Base-by-base conservation (phyloP, 2,888 invertebrate genomes). In the Platypus cylindrus region DNA sequence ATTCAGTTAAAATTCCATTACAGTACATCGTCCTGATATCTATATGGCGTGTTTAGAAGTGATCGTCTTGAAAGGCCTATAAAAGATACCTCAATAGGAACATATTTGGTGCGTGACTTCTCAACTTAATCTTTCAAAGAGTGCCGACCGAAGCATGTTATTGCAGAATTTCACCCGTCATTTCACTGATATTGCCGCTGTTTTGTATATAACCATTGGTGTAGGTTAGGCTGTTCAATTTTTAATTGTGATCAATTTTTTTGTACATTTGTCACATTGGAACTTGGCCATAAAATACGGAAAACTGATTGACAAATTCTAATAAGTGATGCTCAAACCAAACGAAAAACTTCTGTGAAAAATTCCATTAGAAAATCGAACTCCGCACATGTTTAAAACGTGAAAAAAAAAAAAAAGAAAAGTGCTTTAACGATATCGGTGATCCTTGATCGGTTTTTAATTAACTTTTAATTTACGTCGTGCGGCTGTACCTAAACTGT, bases 41-140 rank as follows among this genome's bases (percentile, higher is more conserved):
- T 18, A 20, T 27, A 34, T 34, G 25, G 32, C 36, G 30, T 39
- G 45, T 41, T 45, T 42, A 39, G 43, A 45, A 39, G 40, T 43
- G 47, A 44, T 44, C 40, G 23, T 18, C 27, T 11, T 28, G 17
- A 26, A 44, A 44, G 38, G 41, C 44, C 44, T 44, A 41, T 47
- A 46, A 45, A 46, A 45, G 40, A 36, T 39, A 35, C 41, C 43
- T 46, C 43, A 49, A 48, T 48, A 41, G 50, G 44, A 44, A 48
- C 44, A 47, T 45, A 49, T 48, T 48, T 42, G 50, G 49, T 53
- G 53, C 55, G 53, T 55, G 55, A 55, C 55, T 55, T 53, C 53
- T 49, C 49, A 53, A 51, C 52, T 52, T 53, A 55, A 55, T 53
- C 52, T 49, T 46, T 40, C 48, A 49, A 48, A 49, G 47, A 44